Conservation (phyloP, 2,888 invertebrate species). For the Phragmatobia fuliginosa region DNA sequence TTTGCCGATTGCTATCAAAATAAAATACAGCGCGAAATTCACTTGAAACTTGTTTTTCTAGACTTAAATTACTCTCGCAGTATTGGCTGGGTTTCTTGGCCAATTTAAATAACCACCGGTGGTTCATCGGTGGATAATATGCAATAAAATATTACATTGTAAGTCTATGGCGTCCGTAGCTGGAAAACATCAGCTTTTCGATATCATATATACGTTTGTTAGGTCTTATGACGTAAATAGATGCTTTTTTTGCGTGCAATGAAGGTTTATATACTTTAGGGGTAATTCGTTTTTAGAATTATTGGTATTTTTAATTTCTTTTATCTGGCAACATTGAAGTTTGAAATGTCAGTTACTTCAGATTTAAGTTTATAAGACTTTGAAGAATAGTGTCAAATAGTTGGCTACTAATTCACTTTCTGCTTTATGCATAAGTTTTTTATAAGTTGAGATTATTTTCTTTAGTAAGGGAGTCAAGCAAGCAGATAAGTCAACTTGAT, state of each 20-base stretch:
- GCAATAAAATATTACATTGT: slow-evolving; percentile 69
- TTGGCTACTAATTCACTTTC: no score
- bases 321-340: background rate
- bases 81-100: slow-evolving; percentile 49
- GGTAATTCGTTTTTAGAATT: background rate
- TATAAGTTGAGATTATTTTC: no score
- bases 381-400: no score
- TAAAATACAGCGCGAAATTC: slow-evolving; percentile 69
- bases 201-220: background rate
- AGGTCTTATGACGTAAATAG: background rate
- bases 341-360: background rate
- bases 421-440: no score
- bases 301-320: background rate
- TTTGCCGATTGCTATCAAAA: slow-evolving; percentile 58
- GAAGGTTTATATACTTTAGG: background rate
- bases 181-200: background rate
- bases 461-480: no score
- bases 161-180: slow-evolving; percentile 46
- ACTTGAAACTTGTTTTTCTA: slow-evolving; percentile 69
- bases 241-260: background rate
- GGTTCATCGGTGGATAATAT: slow-evolving; percentile 68
- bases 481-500: no score
- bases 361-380: background rate
- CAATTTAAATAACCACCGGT: slow-evolving; percentile 74
- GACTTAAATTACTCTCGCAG: slow-evolving; percentile 65